Percentiles rank a stretch among this genome's conserved stretches.
These are phyloP conservation scores for Lysandra coridon DNA, from an alignment of 2,888 invertebrate genomes.

Conservation along the genomic window DNA sequence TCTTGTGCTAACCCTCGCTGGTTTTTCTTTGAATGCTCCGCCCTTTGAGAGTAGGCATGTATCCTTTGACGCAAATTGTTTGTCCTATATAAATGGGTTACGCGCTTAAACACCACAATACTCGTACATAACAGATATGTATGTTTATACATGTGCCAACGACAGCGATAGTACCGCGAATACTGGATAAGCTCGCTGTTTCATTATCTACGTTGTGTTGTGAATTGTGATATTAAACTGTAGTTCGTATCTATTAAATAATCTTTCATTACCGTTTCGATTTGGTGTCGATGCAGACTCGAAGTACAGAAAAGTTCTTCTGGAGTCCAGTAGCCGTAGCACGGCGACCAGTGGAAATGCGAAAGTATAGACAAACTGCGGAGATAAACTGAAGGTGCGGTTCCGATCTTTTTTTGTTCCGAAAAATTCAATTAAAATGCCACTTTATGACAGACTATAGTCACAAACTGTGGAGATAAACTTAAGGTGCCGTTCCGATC, in stretches of 20 bases:
- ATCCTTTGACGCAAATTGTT: slow-evolving; percentile 10
- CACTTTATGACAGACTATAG: too few relatives aligned
- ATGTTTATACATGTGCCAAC: background rate
- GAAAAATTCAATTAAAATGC: too few relatives aligned
- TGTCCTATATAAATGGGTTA: slow-evolving; percentile 17
- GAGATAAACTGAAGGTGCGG: too few relatives aligned
- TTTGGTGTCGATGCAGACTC: background rate
- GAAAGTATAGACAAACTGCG: too few relatives aligned
- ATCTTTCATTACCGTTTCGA: background rate
- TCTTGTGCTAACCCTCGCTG: slow-evolving; percentile 67
- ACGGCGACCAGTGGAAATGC: too few relatives aligned
- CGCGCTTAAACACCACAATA: slow-evolving; percentile 54
- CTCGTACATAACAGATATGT: slow-evolving; percentile 37
- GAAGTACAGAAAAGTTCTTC: background rate
- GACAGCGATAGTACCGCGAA: background rate
- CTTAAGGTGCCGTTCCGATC: too few relatives aligned
- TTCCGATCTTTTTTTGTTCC: too few relatives aligned
- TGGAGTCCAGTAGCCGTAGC: background rate
- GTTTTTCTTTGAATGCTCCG: slow-evolving; percentile 69
- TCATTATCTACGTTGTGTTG: background rate
- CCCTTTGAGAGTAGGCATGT: slow-evolving; percentile 52
- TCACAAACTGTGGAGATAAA: too few relatives aligned
- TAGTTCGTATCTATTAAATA: background rate
- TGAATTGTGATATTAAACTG: background rate
- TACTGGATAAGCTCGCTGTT: background rate